These are phyloP conservation scores for Shargacucullia verbasci DNA, from an alignment of 2,888 invertebrate genomes.

Conservation along the genomic window DNA sequence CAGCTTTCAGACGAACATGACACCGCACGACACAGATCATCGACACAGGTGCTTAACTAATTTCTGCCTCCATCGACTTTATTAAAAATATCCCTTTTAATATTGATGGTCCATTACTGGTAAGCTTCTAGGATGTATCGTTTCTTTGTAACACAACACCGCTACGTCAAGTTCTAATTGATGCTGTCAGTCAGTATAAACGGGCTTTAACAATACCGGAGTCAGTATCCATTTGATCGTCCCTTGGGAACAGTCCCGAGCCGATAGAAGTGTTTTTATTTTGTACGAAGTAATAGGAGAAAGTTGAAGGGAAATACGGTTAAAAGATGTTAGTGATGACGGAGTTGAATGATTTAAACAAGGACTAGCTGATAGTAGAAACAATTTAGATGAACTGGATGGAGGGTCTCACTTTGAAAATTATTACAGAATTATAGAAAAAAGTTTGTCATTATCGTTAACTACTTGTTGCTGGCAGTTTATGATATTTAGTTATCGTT, in stretches of 20 bases:
- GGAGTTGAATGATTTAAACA: slow-evolving; percentile 19
- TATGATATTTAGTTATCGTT: no score
- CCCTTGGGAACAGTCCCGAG: slow-evolving; percentile 68
- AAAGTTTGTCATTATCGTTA: no score
- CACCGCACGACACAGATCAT: slow-evolving; percentile 41
- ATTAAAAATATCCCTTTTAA: slow-evolving; percentile 74
- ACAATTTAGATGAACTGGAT: not conserved
- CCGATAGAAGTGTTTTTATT: slow-evolving; percentile 67
- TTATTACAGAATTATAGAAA: no score
- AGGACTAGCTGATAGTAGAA: not conserved
- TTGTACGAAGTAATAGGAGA: slow-evolving; percentile 50
- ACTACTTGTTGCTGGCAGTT: no score
- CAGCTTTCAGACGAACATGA: slow-evolving; percentile 31
- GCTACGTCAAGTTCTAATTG: slow-evolving; percentile 85
- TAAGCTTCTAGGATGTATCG: slow-evolving; percentile 74
- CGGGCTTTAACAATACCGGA: slow-evolving; percentile 68
- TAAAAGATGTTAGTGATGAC: slow-evolving; percentile 11
- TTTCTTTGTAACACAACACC: slow-evolving; percentile 85
- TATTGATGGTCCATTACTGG: slow-evolving; percentile 83
- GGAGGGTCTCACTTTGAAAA: no score
- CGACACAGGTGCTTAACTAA: slow-evolving; percentile 48
- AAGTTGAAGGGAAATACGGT: slow-evolving; percentile 32
- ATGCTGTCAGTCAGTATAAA: slow-evolving; percentile 87
- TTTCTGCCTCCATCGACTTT: slow-evolving; percentile 51
- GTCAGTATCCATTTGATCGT: slow-evolving; percentile 70